Percentiles rank a stretch among this genome's conserved stretches.
phyloP scores from a whole-genome alignment of 2,888 invertebrate genomes.

The Agapostemon virescens region DNA sequence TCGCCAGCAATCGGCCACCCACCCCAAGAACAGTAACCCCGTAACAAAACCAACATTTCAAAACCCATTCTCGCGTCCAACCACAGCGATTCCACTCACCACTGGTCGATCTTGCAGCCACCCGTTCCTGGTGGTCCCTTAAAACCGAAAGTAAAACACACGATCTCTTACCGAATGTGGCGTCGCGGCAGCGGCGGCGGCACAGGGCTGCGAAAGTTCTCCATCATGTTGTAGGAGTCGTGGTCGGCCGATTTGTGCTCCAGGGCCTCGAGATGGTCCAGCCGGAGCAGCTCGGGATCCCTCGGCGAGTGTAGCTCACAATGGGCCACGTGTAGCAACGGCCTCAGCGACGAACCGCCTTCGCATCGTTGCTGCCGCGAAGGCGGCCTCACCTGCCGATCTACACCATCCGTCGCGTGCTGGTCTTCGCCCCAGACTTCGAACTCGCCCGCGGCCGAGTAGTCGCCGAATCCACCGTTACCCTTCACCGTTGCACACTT shows the following conservation, averaged over 20 bases:
- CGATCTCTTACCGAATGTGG: conserved; percentile 77
- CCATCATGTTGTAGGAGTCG: conserved; percentile 79
- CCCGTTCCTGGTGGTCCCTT: neutral
- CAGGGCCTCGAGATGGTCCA: conserved; percentile 78
- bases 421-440: conserved; percentile 79
- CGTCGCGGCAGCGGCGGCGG: conserved; percentile 79
- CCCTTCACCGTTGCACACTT: conserved; percentile 78
- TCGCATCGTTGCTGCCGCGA: conserved; percentile 76
- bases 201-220: conserved; percentile 79
- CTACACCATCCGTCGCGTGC: conserved; percentile 74
- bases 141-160: neutral
- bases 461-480: conserved; percentile 79
- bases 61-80: no score
- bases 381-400: conserved; percentile 70
- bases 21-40: no score
- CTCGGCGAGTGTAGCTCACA: conserved; percentile 79
- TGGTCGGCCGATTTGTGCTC: conserved; percentile 72
- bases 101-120: no score
- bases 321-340: conserved; percentile 78
- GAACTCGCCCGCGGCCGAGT: conserved; percentile 79
- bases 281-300: conserved; percentile 77
- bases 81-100: no score
- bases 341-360: conserved; percentile 76
- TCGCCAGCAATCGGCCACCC: no score
- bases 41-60: no score